phyloP scores from a whole-genome alignment of 2,797 vertebrate genomes.

The Adelosebastes latens region DNA sequence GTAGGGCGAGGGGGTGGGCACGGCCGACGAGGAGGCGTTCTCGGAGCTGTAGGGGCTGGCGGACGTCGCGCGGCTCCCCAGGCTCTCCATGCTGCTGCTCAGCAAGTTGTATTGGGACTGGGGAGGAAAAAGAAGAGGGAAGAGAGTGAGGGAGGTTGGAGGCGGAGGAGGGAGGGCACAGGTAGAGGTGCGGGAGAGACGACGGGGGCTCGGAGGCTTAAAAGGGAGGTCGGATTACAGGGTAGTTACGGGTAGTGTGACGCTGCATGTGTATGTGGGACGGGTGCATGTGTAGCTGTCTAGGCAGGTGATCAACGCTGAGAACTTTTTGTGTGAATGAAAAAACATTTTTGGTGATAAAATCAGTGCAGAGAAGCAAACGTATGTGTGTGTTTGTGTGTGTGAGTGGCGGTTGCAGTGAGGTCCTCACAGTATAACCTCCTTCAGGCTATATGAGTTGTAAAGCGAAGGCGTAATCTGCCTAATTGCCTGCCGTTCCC shows the following conservation, averaged over 20 bases:
- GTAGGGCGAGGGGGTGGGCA: slow-evolving; percentile 96
- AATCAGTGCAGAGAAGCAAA: not conserved
- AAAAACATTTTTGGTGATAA: not conserved
- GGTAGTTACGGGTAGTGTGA: slow-evolving; percentile 27
- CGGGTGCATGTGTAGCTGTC: not conserved
- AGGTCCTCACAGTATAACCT: slow-evolving; percentile 22
- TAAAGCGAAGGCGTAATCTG: slow-evolving; percentile 77
- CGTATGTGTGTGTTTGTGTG: not conserved
- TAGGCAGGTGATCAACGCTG: not conserved
- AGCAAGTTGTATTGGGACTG: slow-evolving; percentile 99
- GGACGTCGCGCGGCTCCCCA: slow-evolving; percentile 91
- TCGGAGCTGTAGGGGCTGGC: slow-evolving; percentile 97
- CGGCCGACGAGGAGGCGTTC: slow-evolving; percentile 89
- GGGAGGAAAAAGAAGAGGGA: slow-evolving; percentile 57
- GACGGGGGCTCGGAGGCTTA: slow-evolving; percentile 55
- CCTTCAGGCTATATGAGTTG: slow-evolving; percentile 67
- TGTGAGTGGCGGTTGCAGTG: slow-evolving; percentile 8
- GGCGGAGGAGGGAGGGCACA: slow-evolving; percentile 82
- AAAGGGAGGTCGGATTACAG: slow-evolving; percentile 90
- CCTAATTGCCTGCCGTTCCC: slow-evolving; percentile 77
- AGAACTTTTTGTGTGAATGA: not conserved
- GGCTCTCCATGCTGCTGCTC: slow-evolving; percentile 98
- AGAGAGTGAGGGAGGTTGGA: slow-evolving; percentile 51
- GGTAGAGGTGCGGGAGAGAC: slow-evolving; percentile 78
- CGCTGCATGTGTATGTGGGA: slow-evolving; percentile 9